These are phyloP conservation scores for Torymus texanus DNA, from an alignment of 2,888 invertebrate species.

Conservation along the genomic window DNA sequence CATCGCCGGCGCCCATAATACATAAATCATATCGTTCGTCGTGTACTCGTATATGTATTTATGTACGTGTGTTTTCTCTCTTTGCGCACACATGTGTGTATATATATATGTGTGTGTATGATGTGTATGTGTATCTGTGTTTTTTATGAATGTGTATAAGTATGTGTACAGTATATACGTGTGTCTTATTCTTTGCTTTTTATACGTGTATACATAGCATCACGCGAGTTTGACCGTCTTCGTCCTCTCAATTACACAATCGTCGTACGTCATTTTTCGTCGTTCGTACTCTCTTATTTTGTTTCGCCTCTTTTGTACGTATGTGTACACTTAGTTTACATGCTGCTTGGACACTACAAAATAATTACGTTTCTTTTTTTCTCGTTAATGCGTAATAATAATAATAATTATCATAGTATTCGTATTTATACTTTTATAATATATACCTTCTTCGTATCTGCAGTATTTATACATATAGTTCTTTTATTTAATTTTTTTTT, in stretches of 20 bases:
- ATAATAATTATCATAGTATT: conserved; percentile 73
- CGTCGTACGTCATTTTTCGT: conserved; percentile 55
- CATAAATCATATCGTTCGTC: conserved; percentile 68
- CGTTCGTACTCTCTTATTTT: conserved; percentile 25
- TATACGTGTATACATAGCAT: conserved; percentile 36
- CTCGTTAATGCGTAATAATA: conserved; percentile 64
- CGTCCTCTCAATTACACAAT: conserved; percentile 59
- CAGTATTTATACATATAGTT: conserved; percentile 68
- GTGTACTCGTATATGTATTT: conserved; percentile 42
- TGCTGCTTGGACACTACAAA: conserved; percentile 74
- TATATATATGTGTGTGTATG: conserved; percentile 3
- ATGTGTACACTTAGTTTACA: conserved; percentile 73
- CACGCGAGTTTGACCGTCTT: conserved; percentile 58
- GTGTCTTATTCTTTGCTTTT: conserved; percentile 2
- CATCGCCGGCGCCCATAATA: conserved; percentile 69
- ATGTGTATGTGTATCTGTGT: conserved; percentile 14
- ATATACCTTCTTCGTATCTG: conserved; percentile 56
- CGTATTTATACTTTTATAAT: conserved; percentile 75
- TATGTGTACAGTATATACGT: too few species aligned
- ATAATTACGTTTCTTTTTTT: conserved; percentile 68
- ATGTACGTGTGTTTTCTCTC: conserved; percentile 19
- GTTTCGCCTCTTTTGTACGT: conserved; percentile 59
- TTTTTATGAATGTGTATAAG: background rate
- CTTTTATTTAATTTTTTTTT: conserved; percentile 58
- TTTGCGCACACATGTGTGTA: conserved; percentile 17